phyloP scores from a whole-genome alignment of 2,888 invertebrate genomes.

The Oligia strigilis region DNA sequence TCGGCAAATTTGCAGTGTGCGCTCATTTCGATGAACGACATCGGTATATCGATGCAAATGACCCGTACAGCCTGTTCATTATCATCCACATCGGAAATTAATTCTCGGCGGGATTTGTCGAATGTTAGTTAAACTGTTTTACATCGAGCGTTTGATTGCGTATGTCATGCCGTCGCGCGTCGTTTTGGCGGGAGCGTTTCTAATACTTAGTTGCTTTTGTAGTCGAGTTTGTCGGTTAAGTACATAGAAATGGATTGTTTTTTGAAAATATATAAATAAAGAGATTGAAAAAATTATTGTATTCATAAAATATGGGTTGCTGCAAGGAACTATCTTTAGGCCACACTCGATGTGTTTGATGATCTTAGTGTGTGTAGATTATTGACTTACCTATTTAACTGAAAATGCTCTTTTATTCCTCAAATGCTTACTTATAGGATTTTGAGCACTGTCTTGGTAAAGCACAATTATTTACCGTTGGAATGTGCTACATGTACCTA shows the following conservation, averaged over 20 bases:
- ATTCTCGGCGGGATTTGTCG: constrained; percentile 76
- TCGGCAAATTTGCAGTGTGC: constrained; percentile 76
- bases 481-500: neutral
- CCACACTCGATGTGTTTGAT: neutral
- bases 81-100: constrained; percentile 83
- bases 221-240: neutral
- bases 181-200: neutral
- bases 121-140: constrained; percentile 78
- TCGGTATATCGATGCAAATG: constrained; percentile 82
- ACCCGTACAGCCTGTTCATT: constrained; percentile 79
- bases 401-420: neutral
- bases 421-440: too few relatives aligned
- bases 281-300: neutral
- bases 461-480: too few relatives aligned
- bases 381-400: neutral
- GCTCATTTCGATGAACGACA: constrained; percentile 78
- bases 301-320: neutral
- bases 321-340: constrained; percentile 13
- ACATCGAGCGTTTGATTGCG: constrained; percentile 70
- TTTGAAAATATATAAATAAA: too few relatives aligned
- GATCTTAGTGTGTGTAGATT: neutral
- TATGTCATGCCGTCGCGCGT: constrained; percentile 38
- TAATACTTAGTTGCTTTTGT: neutral
- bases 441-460: neutral
- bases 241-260: neutral